Evolutionary conservation across 1,140 invertebrate genomes (phyloP).

Genomic region (Drosophila melanica): DNA sequence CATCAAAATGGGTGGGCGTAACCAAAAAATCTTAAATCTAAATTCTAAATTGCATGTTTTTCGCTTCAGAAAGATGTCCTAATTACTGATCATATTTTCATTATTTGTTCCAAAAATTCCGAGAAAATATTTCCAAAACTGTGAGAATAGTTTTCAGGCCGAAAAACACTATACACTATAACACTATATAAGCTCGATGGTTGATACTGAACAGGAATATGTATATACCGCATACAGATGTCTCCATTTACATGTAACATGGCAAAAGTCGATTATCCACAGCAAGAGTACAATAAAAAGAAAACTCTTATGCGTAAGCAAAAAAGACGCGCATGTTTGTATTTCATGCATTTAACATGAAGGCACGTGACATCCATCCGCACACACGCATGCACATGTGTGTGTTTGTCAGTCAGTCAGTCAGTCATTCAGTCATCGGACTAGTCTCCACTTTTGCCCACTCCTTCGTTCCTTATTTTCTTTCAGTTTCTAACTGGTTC

Average conservation of each 20-base stretch:
- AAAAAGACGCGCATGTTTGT: slow-evolving; percentile 70
- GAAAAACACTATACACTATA: too few relatives aligned
- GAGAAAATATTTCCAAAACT: too few relatives aligned
- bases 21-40: too few relatives aligned
- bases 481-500: slow-evolving; percentile 71
- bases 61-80: too few relatives aligned
- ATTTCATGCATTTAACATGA: slow-evolving; percentile 69
- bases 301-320: slow-evolving; percentile 59
- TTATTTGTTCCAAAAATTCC: too few relatives aligned
- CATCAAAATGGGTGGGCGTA: too few relatives aligned
- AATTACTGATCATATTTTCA: too few relatives aligned
- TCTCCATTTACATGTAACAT: too few relatives aligned
- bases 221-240: background rate
- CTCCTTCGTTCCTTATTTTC: slow-evolving; percentile 6
- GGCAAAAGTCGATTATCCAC: too few relatives aligned
- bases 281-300: background rate
- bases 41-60: too few relatives aligned
- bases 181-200: too few relatives aligned
- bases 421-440: slow-evolving; percentile 23
- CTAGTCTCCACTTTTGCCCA: slow-evolving; percentile 3
- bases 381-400: slow-evolving; percentile 11
- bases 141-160: too few relatives aligned
- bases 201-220: background rate
- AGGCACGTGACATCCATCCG: slow-evolving; percentile 37
- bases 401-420: slow-evolving; percentile 6